Conservation (phyloP, 2,113 vertebrate genomes). For the Sinocyclocheilus grahami region DNA sequence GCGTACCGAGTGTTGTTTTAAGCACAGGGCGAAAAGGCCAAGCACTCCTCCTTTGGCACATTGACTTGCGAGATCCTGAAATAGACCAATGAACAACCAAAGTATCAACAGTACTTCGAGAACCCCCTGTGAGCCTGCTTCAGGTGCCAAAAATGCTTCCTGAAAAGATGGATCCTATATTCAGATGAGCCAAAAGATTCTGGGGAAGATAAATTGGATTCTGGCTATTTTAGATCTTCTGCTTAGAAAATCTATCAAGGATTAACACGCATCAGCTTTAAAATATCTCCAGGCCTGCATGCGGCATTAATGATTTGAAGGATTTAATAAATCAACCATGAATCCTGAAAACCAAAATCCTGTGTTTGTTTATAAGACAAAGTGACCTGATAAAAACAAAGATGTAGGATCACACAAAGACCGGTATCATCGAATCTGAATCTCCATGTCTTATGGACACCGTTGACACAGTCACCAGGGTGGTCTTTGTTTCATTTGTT, state of each 20-base stretch:
- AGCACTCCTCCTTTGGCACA: conserved; percentile 20
- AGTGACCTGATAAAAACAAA: not conserved
- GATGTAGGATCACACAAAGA: not conserved
- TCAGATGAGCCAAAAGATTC: not conserved
- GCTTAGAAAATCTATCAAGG: not conserved
- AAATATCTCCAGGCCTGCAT: conserved; percentile 8
- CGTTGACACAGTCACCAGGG: conserved; percentile 20
- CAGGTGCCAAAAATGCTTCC: conserved; percentile 27
- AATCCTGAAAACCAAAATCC: not conserved
- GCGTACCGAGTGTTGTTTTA: conserved; percentile 17
- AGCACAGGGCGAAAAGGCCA: conserved; percentile 25
- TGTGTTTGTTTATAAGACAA: not conserved
- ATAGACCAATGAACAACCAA: not conserved
- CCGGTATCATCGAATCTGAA: not conserved
- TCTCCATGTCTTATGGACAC: not conserved
- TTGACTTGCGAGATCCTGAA: conserved; percentile 20
- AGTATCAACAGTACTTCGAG: conserved; percentile 7
- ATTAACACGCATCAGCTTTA: not conserved
- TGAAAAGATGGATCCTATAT: not conserved
- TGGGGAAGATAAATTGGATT: not conserved
- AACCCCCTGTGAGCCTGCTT: not conserved
- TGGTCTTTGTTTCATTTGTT: conserved; percentile 40
- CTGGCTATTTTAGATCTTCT: conserved; percentile 15
- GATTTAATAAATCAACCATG: not conserved
- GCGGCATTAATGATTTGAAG: not conserved